These are phyloP conservation scores for Tapera naevia DNA, from an alignment of 2,797 vertebrate species.

Conservation along the genomic window DNA sequence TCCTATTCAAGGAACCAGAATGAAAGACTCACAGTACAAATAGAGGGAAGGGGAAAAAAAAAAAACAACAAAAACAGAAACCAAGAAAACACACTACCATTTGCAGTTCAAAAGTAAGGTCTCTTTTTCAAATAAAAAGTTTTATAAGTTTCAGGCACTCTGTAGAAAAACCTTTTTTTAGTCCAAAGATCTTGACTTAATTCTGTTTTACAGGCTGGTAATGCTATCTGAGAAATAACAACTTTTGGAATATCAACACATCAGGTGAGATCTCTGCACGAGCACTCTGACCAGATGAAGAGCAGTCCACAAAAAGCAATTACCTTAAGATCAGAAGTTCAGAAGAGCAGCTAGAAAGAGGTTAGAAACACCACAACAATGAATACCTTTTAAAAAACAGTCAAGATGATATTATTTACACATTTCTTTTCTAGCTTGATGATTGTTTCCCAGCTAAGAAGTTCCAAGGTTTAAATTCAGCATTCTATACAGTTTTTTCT, in stretches of 20 bases:
- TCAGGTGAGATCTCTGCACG: neutral
- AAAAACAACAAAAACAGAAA: too few relatives aligned
- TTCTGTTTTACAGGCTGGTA: too few relatives aligned
- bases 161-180: neutral
- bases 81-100: accelerated
- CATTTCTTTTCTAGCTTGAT: neutral
- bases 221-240: neutral
- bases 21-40: neutral
- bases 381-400: neutral
- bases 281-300: neutral
- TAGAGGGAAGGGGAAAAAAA: neutral
- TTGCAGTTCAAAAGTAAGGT: neutral
- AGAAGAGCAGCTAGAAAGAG: neutral
- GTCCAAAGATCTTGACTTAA: neutral
- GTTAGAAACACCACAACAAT: neutral
- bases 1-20: neutral
- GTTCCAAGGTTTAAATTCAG: neutral
- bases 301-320: neutral
- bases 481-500: neutral
- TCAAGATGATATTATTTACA: neutral
- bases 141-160: neutral
- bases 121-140: neutral
- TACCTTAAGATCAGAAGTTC: neutral
- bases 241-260: neutral
- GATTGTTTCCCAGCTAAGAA: neutral